Conservation (phyloP, 2,113 vertebrate genomes). For the Calypte anna region DNA sequence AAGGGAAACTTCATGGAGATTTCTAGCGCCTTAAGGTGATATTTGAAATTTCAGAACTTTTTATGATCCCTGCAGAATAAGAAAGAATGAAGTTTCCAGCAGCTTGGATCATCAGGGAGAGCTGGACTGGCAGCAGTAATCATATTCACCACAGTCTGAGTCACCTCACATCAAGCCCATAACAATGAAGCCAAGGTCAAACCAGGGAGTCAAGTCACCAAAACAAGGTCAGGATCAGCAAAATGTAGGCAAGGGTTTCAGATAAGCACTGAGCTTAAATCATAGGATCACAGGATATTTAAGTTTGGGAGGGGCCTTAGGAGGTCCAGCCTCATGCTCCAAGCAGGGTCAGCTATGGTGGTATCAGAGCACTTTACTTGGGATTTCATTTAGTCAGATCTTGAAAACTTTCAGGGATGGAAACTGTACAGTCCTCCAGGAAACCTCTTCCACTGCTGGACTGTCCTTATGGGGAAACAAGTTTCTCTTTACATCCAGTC, state of each 20-base stretch:
- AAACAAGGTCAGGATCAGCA: not conserved
- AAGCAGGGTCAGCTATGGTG: not conserved
- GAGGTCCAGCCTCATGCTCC: not conserved
- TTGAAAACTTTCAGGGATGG: not conserved
- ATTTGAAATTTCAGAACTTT: not conserved
- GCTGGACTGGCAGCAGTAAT: not conserved
- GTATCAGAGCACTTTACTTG: not conserved
- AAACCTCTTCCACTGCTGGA: not conserved
- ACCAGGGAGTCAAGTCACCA: not conserved
- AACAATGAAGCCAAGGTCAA: not conserved
- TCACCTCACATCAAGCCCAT: not conserved
- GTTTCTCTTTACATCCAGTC: not conserved
- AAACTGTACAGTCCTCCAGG: not conserved
- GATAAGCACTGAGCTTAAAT: not conserved
- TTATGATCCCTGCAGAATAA: not conserved
- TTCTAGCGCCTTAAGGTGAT: not conserved
- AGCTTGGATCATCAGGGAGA: not conserved
- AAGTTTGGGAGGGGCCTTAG: not conserved
- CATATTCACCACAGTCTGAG: not conserved
- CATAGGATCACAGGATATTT: not conserved
- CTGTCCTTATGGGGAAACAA: not conserved
- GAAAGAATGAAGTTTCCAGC: not conserved
- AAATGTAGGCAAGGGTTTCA: not conserved
- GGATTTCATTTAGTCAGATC: not conserved
- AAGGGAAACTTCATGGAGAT: not conserved